Base-by-base conservation (phyloP, 1,140 invertebrate species). In the Uloborus diversus region DNA sequence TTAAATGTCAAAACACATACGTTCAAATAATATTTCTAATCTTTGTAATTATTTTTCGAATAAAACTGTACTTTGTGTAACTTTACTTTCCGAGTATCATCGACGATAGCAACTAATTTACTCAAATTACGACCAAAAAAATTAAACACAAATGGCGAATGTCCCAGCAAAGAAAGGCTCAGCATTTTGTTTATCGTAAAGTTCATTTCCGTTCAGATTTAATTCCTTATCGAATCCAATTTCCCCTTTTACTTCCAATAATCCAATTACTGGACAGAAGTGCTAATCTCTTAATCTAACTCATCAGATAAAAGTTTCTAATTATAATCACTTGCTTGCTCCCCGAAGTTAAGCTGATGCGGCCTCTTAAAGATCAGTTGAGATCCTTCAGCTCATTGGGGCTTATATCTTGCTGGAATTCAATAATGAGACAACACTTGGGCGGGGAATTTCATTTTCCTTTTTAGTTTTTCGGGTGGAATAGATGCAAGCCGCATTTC, bases 231-330 rank as follows among this genome's bases (percentile, higher is more conserved):
- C 25, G 62, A 47, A 65, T 65, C 62, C 65, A 68, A 68, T 68
- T 68, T 68, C 49, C 65, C 35, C 53, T 68, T 68, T 68, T 51
- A 53, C 47, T 68, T 68, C 65, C 42, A 28, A 68, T 68, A 33
- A 68, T 68, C 65, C 65, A 68, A 68, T 68, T 68, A 68, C 42
- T 9, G 47, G 30, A 33, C 47, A 30, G 28, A 32, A 23, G 65
- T 32, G 65, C 49, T 68, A 68, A 68, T 68, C 65, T 32, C 53
- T 68, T 68, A 68, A 68, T 68, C 65, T 68, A 17, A 33, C 65
- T 68, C 65, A 53, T 53, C 65, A 49, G 49, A 32, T 68, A 53
- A 51, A 68, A 68, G 65, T 68, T 68, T 68, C 65, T 68, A 68
- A 68, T 68, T 68, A 68, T 68, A 68, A 68, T 68, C 65, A 53